A percentile compares a stretch with the other conserved stretches of the same genome.
These are phyloP conservation scores for Oxyura jamaicensis DNA, from an alignment of 2,113 vertebrate species.

Conservation along the genomic window DNA sequence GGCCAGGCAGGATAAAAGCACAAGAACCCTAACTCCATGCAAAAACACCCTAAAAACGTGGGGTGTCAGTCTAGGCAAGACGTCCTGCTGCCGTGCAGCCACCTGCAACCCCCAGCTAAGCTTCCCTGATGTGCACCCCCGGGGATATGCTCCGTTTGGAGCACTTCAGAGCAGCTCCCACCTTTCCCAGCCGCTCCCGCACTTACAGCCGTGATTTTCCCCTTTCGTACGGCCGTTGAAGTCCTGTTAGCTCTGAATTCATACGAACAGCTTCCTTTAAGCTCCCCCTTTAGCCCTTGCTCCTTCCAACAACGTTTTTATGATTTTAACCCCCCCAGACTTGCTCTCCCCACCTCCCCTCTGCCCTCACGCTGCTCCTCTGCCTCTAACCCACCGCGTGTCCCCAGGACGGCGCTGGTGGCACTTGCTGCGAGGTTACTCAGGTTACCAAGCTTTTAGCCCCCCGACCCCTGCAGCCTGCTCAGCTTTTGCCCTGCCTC, in stretches of 20 bases:
- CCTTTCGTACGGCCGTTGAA: background rate
- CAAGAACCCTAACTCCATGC: no score
- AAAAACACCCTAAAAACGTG: background rate
- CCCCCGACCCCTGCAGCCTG: background rate
- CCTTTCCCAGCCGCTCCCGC: background rate
- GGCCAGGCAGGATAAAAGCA: no score
- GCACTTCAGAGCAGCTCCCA: background rate
- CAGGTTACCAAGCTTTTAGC: background rate
- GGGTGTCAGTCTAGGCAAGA: background rate
- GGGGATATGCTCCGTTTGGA: background rate
- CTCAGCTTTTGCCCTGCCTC: background rate
- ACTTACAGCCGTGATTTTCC: background rate
- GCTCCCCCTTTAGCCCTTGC: background rate
- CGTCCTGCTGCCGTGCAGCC: background rate
- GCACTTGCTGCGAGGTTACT: accelerated
- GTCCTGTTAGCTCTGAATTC: conserved; percentile 28
- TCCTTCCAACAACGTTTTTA: background rate
- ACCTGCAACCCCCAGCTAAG: background rate
- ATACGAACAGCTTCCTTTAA: conserved; percentile 27
- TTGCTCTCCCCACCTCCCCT: background rate
- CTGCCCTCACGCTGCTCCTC: background rate
- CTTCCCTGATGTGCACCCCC: background rate
- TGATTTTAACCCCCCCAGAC: background rate
- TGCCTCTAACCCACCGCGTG: background rate
- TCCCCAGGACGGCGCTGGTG: background rate